These are phyloP conservation scores for Sarcophaga subvicina DNA, from an alignment of 2,888 invertebrate species.

Conservation along the genomic window DNA sequence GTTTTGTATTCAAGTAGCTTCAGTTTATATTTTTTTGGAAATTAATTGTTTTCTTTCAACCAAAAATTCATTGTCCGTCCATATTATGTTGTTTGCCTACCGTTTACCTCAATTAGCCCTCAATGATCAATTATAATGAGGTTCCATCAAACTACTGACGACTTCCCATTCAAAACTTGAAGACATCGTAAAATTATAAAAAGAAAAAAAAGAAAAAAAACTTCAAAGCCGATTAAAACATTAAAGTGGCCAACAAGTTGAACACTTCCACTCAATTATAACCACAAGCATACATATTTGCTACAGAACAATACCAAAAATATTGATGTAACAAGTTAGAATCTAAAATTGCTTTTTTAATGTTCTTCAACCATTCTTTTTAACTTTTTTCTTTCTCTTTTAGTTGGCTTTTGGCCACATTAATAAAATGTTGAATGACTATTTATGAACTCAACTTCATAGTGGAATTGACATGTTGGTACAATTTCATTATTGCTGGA, in stretches of 20 bases:
- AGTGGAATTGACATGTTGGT: not conserved
- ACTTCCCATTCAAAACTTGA: constrained; percentile 36
- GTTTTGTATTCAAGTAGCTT: constrained; percentile 1
- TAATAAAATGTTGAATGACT: constrained; percentile 22
- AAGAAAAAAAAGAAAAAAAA: constrained; percentile 11
- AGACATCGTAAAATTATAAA: constrained; percentile 2
- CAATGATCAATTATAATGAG: constrained; percentile 43
- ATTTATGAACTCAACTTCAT: not conserved
- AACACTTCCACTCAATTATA: constrained; percentile 13
- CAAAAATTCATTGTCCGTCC: not conserved
- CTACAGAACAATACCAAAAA: not conserved
- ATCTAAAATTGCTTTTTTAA: constrained; percentile 24
- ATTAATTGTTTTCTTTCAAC: constrained; percentile 4
- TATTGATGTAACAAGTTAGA: constrained; percentile 10
- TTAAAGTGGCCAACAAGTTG: constrained; percentile 25
- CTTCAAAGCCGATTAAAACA: constrained; percentile 17
- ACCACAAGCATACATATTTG: not conserved
- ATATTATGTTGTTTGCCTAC: constrained; percentile 38
- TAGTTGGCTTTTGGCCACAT: constrained; percentile 49
- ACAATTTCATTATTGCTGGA: not conserved
- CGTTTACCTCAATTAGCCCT: constrained; percentile 12
- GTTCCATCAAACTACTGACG: constrained; percentile 40
- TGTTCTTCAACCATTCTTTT: not conserved
- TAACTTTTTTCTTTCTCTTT: constrained; percentile 20
- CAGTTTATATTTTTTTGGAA: not conserved